Evolutionary conservation across 2,888 invertebrate genomes (phyloP).

Genomic region (Erannis defoliaria): DNA sequence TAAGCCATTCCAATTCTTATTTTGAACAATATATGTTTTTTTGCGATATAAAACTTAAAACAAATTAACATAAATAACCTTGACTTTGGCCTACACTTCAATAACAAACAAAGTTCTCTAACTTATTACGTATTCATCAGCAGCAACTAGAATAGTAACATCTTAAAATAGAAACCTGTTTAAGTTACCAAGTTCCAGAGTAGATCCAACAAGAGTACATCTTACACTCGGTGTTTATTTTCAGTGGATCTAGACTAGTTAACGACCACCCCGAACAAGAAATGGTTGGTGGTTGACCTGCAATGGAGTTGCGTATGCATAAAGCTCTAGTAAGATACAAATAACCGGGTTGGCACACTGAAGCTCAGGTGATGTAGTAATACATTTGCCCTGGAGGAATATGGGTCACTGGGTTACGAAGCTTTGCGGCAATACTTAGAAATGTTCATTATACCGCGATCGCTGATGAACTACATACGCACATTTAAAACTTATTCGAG

Average conservation of each 20-base stretch:
- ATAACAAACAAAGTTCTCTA: constrained; percentile 30
- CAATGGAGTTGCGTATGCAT: not conserved
- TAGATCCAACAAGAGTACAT: constrained; percentile 5
- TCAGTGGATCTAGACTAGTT: not conserved
- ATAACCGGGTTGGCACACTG: constrained; percentile 29
- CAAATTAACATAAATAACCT: constrained; percentile 33
- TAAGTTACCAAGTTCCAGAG: constrained; percentile 24
- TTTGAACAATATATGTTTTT: not conserved
- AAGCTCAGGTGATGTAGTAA: constrained; percentile 41
- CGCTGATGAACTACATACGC: not conserved
- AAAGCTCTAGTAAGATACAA: constrained; percentile 16
- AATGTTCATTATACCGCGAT: constrained; percentile 1
- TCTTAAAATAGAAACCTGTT: constrained; percentile 35
- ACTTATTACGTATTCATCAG: constrained; percentile 16
- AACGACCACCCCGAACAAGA: constrained; percentile 1
- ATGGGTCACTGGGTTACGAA: constrained; percentile 57
- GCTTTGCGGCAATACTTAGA: constrained; percentile 39
- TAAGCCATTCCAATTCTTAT: not conserved
- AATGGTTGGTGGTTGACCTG: too few relatives aligned
- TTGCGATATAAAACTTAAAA: not conserved
- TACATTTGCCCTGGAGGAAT: constrained; percentile 47
- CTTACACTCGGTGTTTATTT: not conserved
- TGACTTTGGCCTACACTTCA: constrained; percentile 42
- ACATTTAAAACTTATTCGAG: not conserved
- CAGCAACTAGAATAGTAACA: constrained; percentile 14